Evolutionary conservation across 2,113 vertebrate genomes (phyloP), one percentile per base, ranked within the genome.

Genomic region (Campylomormyrus numenius): DNA sequence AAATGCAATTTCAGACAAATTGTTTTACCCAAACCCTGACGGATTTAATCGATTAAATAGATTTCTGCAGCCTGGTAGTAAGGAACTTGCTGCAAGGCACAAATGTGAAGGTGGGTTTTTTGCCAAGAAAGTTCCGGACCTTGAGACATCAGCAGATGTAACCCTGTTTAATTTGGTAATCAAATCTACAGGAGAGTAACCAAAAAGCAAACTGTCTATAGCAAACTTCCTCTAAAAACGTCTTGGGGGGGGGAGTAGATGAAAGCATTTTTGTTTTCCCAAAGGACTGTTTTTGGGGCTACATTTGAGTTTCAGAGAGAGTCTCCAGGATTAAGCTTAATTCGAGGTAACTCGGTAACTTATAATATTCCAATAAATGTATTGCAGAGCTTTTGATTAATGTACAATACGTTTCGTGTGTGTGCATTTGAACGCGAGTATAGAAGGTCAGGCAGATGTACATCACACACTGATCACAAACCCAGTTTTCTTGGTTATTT

Each of bases 401-500:
- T 83, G 70, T 45, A 45, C 31, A 9, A 42, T 53, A 10, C 35
- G 9, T 27, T 50, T 42, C 6, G 48, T 87, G 89, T 90, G 62
- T 49, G 31, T 84, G 49, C 19, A 45, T 89, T 5, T 45, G 11
- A 48, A 48, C 39, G 56, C 27, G 2, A 39, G 70, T 24, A 24
- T 27, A n/a, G 31, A 17, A 17, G 27, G 35, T 24, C 17, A 17
- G 83, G 48, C 13, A 83, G 17, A 13, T 5, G 2, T 21, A 45
- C 19, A 52, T 35, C 48, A 17, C 49, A 50, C 46, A 87, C 1
- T 35, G 52, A 53, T 27, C 8, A 45, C 46, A 52, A 15, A 52
- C 52, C 39, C 70, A 45, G 66, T 85, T 48, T 56, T 48, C 49
- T 15, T 91, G 88, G 92, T 91, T 92, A 92, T 92, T 24, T 87